These are phyloP conservation scores for Barbus barbus DNA, from an alignment of 2,113 vertebrate genomes.

Conservation along the genomic window DNA sequence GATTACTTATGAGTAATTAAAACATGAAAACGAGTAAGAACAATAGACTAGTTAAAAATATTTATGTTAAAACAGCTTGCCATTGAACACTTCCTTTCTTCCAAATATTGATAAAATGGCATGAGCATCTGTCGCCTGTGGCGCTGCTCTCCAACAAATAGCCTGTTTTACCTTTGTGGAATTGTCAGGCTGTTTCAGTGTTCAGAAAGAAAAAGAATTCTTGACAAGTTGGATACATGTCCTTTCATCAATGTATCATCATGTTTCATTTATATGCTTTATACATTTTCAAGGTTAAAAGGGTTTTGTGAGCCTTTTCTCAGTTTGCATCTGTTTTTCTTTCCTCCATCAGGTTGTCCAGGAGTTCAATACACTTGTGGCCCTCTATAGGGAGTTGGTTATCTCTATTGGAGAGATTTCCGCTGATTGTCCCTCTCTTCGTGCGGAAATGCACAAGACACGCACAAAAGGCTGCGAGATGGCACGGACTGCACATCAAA, in stretches of 20 bases:
- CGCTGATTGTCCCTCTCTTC: conserved; percentile 84
- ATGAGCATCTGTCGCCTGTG: conserved; percentile 17
- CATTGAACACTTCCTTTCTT: conserved; percentile 6
- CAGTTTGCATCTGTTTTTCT: not conserved
- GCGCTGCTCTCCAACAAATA: not conserved
- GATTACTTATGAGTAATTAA: not conserved
- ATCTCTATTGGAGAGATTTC: conserved; percentile 97
- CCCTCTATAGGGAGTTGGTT: conserved; percentile 93
- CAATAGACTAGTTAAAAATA: no score
- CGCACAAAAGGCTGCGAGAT: conserved; percentile 93
- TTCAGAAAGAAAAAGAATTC: not conserved
- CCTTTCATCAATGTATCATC: not conserved
- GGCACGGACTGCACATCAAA: conserved; percentile 91
- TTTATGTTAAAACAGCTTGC: not conserved
- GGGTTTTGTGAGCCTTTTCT: not conserved
- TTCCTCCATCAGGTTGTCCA: conserved; percentile 83
- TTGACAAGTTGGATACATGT: not conserved
- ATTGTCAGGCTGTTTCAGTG: not conserved
- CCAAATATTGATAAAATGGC: conserved; percentile 23
- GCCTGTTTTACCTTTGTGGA: not conserved
- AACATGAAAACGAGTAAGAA: not conserved
- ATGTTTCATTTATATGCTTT: not conserved
- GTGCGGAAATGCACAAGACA: conserved; percentile 89
- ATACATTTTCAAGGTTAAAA: conserved; percentile 14
- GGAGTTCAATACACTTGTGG: conserved; percentile 98